Evolutionary conservation across 2,888 invertebrate genomes (phyloP), one percentile per base, ranked within the genome.

Genomic region (Portevinia maculata): DNA sequence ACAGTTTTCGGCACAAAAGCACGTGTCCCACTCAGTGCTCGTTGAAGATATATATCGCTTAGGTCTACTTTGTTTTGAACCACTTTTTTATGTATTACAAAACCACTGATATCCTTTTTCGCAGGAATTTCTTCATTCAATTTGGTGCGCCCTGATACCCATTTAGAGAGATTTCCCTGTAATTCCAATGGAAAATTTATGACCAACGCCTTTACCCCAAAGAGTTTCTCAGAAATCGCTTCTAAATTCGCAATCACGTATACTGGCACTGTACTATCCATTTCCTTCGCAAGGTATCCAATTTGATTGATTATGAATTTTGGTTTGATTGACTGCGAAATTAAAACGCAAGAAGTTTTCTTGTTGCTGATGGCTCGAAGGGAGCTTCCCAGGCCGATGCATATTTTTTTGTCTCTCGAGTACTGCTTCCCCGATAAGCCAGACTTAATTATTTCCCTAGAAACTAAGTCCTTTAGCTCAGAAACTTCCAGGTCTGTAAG

Each of bases 221-320:
- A 83, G 0, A 78, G n/a, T 32, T 60, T 15, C 17, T 44, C 41
- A 2, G 37, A 13, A 0, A 71, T 8, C 0, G 21, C 11, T 3
- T 71, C 83, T 15, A 60, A 60, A 44, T 62, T 30, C 0, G 48
- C 21, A 0, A 73, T 46, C 9, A 55, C 9, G 19, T 41, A 71
- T 0, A 78, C 71, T 1, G 65, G 65, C 1, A 34, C 30, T 6
- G 15, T 19, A 2, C 7, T 19, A 1, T 50, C 67, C 5, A 8
- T 48, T 13, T 67, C 41, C n/a, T 6, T 60, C 3, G 67, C 0
- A 6, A 73, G 62, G 1, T 30, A 73, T 0, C 15, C 67, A 17
- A 83, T 78, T 32, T 83, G 83, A n/a, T 71, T 30, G 1, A 73
- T 55, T 8, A 83, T 71, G n/a, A 67, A 83, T 28, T 57, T 83